A percentile compares a stretch with the other conserved stretches of the same genome.
Conservation (phyloP, 2,888 invertebrate species). For the Myopa tessellatipennis region DNA sequence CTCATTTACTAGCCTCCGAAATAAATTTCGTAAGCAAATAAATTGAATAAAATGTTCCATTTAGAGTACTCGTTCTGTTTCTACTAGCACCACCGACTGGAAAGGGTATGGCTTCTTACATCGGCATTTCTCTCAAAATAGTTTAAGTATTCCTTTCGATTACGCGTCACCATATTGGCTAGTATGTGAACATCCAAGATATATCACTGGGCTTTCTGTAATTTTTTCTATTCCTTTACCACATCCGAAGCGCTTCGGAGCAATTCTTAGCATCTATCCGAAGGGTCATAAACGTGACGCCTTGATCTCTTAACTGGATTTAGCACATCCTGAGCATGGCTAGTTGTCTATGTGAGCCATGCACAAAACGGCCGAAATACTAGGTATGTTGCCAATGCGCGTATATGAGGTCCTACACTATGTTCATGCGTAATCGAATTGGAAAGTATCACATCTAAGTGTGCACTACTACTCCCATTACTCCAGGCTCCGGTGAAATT, state of each 20-base stretch:
- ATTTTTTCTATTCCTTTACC: constrained; percentile 14
- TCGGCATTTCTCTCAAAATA: constrained; percentile 89
- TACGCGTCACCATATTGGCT: no score
- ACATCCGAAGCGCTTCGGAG: constrained; percentile 78
- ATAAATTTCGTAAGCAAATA: no score
- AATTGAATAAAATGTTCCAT: no score
- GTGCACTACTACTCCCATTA: constrained; percentile 98
- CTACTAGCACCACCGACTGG: constrained; percentile 57
- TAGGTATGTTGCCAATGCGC: constrained; percentile 93
- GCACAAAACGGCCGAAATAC: constrained; percentile 96
- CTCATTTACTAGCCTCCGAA: no score
- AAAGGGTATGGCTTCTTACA: constrained; percentile 80
- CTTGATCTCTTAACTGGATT: constrained; percentile 94
- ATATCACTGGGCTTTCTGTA: no score
- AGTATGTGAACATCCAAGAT: no score
- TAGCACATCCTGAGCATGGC: constrained; percentile 97
- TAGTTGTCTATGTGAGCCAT: constrained; percentile 99
- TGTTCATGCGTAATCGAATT: constrained; percentile 97
- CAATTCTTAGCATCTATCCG: constrained; percentile 91
- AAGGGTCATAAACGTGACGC: constrained; percentile 96
- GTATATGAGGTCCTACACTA: constrained; percentile 99
- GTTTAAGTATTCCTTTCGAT: constrained; percentile 86
- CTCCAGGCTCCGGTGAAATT: constrained; percentile 94
- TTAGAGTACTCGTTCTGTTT: constrained; percentile 57
- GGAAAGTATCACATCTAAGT: constrained; percentile 96